Evolutionary conservation across 2,113 vertebrate genomes (phyloP).

Genomic region (Alectura lathami): DNA sequence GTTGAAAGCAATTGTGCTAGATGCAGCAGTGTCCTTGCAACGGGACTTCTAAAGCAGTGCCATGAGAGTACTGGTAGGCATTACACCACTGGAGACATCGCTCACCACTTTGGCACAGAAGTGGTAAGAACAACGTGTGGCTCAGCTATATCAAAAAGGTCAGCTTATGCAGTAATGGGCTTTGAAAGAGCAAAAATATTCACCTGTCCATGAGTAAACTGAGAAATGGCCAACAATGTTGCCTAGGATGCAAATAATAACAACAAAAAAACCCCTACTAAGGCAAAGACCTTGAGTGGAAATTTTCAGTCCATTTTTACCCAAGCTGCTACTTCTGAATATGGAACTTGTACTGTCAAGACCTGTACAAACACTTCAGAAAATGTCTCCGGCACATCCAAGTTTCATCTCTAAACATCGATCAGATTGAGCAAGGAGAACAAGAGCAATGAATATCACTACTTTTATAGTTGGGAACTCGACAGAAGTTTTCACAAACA

Average conservation of each 20-base stretch:
- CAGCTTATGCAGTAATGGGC: not conserved
- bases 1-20: not conserved
- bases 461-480: not conserved
- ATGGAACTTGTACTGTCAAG: not conserved
- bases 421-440: not conserved
- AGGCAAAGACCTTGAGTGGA: fast-evolving
- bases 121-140: not conserved
- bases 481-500: not conserved
- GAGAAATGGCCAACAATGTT: fast-evolving
- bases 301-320: not conserved
- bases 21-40: not conserved
- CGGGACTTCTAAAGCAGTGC: not conserved
- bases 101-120: not conserved
- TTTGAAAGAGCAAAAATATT: not conserved
- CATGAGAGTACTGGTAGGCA: not conserved
- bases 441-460: not conserved
- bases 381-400: not conserved
- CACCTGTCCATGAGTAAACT: not conserved
- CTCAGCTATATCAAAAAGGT: not conserved
- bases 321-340: not conserved
- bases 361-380: not conserved
- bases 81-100: not conserved
- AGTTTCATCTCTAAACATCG: not conserved
- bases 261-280: not conserved
- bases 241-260: not conserved